These are phyloP conservation scores for Bicyclus anynana DNA, from an alignment of 1,140 invertebrate genomes.

Conservation along the genomic window DNA sequence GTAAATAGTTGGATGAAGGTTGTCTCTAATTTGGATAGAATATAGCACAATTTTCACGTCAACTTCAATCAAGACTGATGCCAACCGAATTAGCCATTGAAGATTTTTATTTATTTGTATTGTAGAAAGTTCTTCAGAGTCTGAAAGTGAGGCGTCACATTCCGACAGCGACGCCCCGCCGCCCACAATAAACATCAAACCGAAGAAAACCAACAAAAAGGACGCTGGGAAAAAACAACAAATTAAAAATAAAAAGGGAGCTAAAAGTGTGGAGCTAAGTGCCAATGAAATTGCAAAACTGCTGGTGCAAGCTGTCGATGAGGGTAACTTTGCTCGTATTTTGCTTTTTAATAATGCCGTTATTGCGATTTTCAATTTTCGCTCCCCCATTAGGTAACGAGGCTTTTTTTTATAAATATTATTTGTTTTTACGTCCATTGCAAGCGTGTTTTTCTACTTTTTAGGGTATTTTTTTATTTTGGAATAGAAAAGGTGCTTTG, in stretches of 20 bases:
- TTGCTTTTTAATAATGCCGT: constrained; percentile 5
- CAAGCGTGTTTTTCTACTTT: background rate
- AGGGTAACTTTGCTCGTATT: constrained; percentile 22
- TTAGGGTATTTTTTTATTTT: background rate
- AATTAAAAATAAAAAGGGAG: constrained; percentile 26
- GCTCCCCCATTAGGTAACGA: background rate
- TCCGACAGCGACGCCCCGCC: constrained; percentile 29
- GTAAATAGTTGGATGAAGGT: too few relatives aligned
- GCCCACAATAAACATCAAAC: constrained; percentile 28
- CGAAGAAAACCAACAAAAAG: constrained; percentile 30
- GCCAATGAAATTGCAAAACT: constrained; percentile 51
- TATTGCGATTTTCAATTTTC: constrained; percentile 1
- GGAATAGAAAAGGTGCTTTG: too few relatives aligned
- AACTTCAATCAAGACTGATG: too few relatives aligned
- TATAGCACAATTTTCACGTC: too few relatives aligned
- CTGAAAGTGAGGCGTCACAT: constrained; percentile 27
- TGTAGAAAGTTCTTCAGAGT: constrained; percentile 27
- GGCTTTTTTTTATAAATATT: background rate
- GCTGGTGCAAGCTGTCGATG: constrained; percentile 45
- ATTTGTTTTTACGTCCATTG: background rate
- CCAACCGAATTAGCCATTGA: too few relatives aligned
- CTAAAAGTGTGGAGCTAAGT: constrained; percentile 35
- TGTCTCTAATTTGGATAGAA: too few relatives aligned
- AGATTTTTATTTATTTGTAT: too few relatives aligned
- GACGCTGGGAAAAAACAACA: constrained; percentile 14